Evolutionary conservation across 2,888 invertebrate genomes (phyloP).

Genomic region (Yponomeuta malinellus): DNA sequence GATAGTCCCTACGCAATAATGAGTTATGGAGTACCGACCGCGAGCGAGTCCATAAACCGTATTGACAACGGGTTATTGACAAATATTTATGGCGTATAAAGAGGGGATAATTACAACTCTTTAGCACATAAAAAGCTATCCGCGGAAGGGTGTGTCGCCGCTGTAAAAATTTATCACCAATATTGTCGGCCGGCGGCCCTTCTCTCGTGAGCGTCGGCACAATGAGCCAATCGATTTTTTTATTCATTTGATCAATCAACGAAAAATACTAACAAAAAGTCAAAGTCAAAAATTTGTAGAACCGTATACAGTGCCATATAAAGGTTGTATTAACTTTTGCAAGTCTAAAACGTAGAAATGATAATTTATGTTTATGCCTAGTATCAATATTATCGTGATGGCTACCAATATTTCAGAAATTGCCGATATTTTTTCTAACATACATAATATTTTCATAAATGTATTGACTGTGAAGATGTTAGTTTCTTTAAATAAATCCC

Average conservation of each 20-base stretch:
- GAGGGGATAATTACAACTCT: conserved; percentile 75
- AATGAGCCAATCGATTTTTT: background rate
- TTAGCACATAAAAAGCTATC: conserved; percentile 66
- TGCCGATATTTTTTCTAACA: too few relatives aligned
- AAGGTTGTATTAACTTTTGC: too few relatives aligned
- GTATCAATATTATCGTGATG: too few relatives aligned
- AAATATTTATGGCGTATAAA: conserved; percentile 74
- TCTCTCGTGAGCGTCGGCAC: background rate
- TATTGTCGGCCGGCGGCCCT: conserved; percentile 37
- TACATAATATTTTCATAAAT: too few relatives aligned
- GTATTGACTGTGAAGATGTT: too few relatives aligned
- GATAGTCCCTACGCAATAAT: conserved; percentile 61
- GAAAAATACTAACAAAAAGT: background rate
- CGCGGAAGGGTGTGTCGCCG: conserved; percentile 60
- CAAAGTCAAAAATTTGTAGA: too few relatives aligned
- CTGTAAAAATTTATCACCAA: conserved; percentile 64
- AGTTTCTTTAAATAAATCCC: too few relatives aligned
- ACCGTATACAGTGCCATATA: too few relatives aligned
- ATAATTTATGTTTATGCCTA: too few relatives aligned
- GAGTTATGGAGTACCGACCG: conserved; percentile 65
- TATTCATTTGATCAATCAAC: background rate
- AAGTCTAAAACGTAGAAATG: too few relatives aligned
- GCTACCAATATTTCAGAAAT: too few relatives aligned
- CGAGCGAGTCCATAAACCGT: conserved; percentile 66
- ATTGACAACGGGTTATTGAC: conserved; percentile 72